Evolutionary conservation across 1,140 invertebrate species (phyloP).

Genomic region (Triops longicaudatus): DNA sequence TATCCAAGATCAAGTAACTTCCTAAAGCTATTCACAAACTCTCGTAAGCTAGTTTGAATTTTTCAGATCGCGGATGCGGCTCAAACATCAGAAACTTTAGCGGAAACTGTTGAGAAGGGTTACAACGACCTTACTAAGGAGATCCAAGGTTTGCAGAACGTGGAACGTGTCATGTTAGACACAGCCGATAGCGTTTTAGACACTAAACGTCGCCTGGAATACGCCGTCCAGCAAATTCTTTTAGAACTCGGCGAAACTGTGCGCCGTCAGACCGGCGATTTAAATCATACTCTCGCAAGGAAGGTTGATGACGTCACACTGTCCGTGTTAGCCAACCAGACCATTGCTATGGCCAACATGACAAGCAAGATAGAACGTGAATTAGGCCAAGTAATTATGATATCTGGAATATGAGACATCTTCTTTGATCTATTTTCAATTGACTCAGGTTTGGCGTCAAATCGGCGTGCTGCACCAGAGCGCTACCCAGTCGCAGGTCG

Average conservation of each 20-base stretch:
- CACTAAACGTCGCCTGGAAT: constrained; percentile 72
- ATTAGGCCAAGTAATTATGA: constrained; percentile 53
- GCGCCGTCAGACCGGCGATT: constrained; percentile 48
- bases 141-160: constrained; percentile 53
- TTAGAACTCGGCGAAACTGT: constrained; percentile 64
- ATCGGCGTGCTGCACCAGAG: constrained; percentile 81
- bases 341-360: constrained; percentile 59
- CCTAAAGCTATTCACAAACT: neutral
- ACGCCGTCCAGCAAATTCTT: constrained; percentile 74
- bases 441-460: constrained; percentile 63
- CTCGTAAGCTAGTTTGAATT: neutral
- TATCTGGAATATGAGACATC: too few relatives aligned
- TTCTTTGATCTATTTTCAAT: too few relatives aligned
- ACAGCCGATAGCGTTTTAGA: constrained; percentile 76
- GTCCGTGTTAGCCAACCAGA: constrained; percentile 61
- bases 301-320: constrained; percentile 60
- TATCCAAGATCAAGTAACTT: constrained; percentile 26
- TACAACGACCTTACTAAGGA: constrained; percentile 48
- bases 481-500: constrained; percentile 61
- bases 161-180: constrained; percentile 68
- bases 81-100: constrained; percentile 46
- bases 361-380: constrained; percentile 68
- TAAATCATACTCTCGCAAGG: constrained; percentile 57
- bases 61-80: constrained; percentile 43
- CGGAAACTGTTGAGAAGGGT: constrained; percentile 47